phyloP scores from a whole-genome alignment of 2,888 invertebrate genomes.

The Ametastegia equiseti region DNA sequence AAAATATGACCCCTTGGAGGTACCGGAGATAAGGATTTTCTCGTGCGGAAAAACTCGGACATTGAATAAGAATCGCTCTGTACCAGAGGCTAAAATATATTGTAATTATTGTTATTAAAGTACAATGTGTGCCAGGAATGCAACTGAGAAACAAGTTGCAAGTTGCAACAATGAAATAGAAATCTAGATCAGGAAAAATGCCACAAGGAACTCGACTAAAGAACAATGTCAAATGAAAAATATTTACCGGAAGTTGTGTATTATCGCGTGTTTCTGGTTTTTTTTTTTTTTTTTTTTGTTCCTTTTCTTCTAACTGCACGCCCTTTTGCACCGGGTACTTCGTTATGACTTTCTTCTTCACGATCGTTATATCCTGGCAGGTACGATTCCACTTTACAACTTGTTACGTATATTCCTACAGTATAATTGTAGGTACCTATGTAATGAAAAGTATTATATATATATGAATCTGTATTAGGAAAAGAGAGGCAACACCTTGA shows the following conservation, averaged over 20 bases:
- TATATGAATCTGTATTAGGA: neutral
- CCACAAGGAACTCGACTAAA: neutral
- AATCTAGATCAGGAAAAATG: slow-evolving; percentile 33
- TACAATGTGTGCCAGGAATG: slow-evolving; percentile 15
- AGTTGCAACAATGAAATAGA: slow-evolving; percentile 44
- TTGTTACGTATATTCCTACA: neutral
- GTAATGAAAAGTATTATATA: neutral
- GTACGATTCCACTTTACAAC: neutral
- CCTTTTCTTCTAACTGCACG: neutral
- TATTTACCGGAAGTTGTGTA: slow-evolving; percentile 34
- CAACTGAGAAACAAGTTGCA: neutral
- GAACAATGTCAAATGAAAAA: slow-evolving; percentile 35
- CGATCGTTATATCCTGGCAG: no score
- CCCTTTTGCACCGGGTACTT: neutral
- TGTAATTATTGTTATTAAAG: neutral
- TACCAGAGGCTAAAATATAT: neutral
- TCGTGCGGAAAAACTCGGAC: slow-evolving; percentile 15
- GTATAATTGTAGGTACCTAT: neutral
- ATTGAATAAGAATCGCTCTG: neutral
- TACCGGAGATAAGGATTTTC: no score
- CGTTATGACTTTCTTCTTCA: neutral
- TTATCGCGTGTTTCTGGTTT: slow-evolving; percentile 7
- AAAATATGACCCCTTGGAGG: no score
- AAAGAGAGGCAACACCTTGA: no score
- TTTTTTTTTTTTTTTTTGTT: neutral